These are phyloP conservation scores for Lycia hirtaria DNA, from an alignment of 2,888 invertebrate species.

Conservation along the genomic window DNA sequence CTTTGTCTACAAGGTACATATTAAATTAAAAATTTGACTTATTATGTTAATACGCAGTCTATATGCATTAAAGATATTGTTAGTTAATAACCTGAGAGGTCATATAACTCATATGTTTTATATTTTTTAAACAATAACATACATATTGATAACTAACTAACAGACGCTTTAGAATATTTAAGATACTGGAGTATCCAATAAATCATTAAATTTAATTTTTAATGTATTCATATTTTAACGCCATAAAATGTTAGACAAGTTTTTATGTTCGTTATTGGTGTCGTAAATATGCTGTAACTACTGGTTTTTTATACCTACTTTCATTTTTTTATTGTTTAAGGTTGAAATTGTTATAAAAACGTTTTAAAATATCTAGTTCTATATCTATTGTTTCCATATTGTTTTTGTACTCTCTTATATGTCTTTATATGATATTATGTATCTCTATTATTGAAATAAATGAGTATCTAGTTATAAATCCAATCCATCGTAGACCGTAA, in stretches of 20 bases:
- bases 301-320: slow-evolving; percentile 1
- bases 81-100: slow-evolving; percentile 31
- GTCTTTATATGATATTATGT: no score
- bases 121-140: slow-evolving; percentile 35
- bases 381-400: no score
- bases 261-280: slow-evolving; percentile 3
- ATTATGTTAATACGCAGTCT: slow-evolving; percentile 49
- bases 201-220: slow-evolving; percentile 19
- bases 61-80: slow-evolving; percentile 49
- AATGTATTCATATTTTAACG: slow-evolving; percentile 23
- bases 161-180: slow-evolving; percentile 19
- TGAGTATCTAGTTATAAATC: no score
- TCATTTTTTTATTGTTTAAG: background rate
- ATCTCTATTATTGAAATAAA: no score
- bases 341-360: background rate
- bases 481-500: no score
- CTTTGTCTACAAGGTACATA: slow-evolving; percentile 20
- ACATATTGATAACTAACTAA: slow-evolving; percentile 18
- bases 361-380: no score
- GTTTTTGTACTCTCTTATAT: no score
- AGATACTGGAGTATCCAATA: slow-evolving; percentile 14
- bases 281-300: slow-evolving; percentile 6
- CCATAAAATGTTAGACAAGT: slow-evolving; percentile 11
- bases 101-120: no score
- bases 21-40: slow-evolving; percentile 34